A percentile compares a stretch with the other conserved stretches of the same genome.
phyloP scores from a whole-genome alignment of 2,113 vertebrate genomes.

The Tyrannus savana region DNA sequence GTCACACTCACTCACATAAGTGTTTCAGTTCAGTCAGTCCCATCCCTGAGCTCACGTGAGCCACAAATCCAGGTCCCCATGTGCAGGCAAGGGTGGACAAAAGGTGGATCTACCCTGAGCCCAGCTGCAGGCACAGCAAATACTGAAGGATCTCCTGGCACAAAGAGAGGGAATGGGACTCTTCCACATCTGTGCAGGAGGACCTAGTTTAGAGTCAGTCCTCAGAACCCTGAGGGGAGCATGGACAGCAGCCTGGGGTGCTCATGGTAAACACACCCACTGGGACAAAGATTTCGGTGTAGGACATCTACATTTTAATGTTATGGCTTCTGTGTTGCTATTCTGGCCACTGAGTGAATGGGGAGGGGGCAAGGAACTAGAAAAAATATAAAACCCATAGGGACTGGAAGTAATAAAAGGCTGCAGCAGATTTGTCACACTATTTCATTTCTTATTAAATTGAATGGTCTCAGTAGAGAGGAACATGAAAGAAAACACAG shows the following conservation, averaged over 20 bases:
- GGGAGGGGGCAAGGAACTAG: not conserved
- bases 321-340: not conserved
- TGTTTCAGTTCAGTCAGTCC: not conserved
- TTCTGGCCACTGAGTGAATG: not conserved
- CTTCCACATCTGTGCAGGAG: not conserved
- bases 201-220: not conserved
- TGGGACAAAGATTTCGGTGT: not conserved
- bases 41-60: not conserved
- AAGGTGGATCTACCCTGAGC: not conserved
- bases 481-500: conserved; percentile 5
- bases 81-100: not conserved
- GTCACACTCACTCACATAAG: not conserved
- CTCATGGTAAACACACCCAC: accelerated
- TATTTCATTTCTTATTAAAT: conserved; percentile 51
- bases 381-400: conserved; percentile 3
- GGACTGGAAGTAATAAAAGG: conserved; percentile 41
- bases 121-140: not conserved
- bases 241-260: not conserved
- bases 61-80: not conserved
- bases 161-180: not conserved
- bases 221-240: not conserved
- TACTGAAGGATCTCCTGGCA: not conserved
- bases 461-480: conserved; percentile 17
- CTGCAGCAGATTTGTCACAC: conserved; percentile 49
- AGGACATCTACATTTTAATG: not conserved